Evolutionary conservation across 2,888 invertebrate species (phyloP), one percentile per base, ranked within the genome.

Genomic region (Mylabris sibirica): DNA sequence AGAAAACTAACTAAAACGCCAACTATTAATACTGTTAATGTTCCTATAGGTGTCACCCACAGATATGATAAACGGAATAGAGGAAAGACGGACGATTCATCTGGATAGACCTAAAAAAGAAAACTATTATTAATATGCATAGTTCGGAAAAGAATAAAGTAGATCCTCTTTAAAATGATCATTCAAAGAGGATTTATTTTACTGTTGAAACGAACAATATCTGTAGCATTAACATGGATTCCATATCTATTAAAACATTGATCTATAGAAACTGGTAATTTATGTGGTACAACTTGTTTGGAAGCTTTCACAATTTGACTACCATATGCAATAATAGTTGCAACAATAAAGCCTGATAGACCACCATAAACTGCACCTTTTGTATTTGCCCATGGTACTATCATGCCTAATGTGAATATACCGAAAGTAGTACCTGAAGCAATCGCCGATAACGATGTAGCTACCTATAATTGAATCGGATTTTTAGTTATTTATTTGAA

Each of bases 371-470:
- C 80, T 26, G 89, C 88, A 62, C 93, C 92, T 78, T 89, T 86
- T 0, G 90, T 89, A 67, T 92, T 94, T 65, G 91, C 89, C 92
- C 93, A 95, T 59, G 95, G 94, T 79, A 93, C 88, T 73, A 91
- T 86, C 91, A 95, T 93, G 70, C 95, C 95, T 24, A 95, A 85
- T 0, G 93, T 91, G 80, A 95, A 95, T 11, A 95, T 88, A 0
- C 95, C 95, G 77, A 94, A 92, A 0, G 94, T 92, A 8, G 94
- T 92, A 53, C 94, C 93, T 0, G 94, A 92, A 1, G 94, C 92
- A 73, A 95, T 93, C 0, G 94, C 93, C n/a, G 94, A 92, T 62
- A 94, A 84, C 17, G 93, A 92, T 53, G 92, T 90, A 0, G 92
- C 91, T 71, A 91, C 89, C 86, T 89, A 74, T 12, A 81, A 77